These are phyloP conservation scores for Nilaparvata lugens DNA, from an alignment of 1,140 invertebrate genomes.

Conservation along the genomic window DNA sequence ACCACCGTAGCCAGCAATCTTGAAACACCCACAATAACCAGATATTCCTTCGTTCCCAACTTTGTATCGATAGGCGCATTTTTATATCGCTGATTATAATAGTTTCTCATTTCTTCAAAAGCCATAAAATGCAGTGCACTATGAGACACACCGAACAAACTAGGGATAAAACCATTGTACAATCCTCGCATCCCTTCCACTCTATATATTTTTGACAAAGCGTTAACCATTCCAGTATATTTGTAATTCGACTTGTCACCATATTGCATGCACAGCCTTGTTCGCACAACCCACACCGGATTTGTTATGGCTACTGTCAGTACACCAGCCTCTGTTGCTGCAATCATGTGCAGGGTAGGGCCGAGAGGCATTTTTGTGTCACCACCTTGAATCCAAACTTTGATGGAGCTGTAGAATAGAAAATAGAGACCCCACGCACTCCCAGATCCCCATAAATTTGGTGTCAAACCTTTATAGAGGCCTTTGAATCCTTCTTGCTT, in stretches of 20 bases:
- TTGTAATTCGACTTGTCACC: slow-evolving; percentile 36
- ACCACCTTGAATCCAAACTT: slow-evolving; percentile 76
- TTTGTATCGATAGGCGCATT: slow-evolving; percentile 76
- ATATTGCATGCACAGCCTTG: slow-evolving; percentile 76
- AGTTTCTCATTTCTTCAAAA: slow-evolving; percentile 95
- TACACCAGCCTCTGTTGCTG: slow-evolving; percentile 83
- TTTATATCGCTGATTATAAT: slow-evolving; percentile 66
- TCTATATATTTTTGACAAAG: slow-evolving; percentile 78
- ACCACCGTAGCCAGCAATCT: slow-evolving; percentile 87
- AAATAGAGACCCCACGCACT: slow-evolving; percentile 97
- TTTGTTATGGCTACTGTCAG: slow-evolving; percentile 86
- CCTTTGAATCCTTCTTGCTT: slow-evolving; percentile 79
- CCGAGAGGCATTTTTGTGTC: slow-evolving; percentile 66
- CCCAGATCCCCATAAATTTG: slow-evolving; percentile 91
- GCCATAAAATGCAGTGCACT: slow-evolving; percentile 97
- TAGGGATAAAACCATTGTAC: slow-evolving; percentile 95
- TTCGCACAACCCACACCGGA: slow-evolving; percentile 96
- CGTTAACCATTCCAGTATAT: slow-evolving; percentile 85
- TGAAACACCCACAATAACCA: slow-evolving; percentile 85
- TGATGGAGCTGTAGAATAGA: slow-evolving; percentile 89
- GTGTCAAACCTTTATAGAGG: slow-evolving; percentile 87
- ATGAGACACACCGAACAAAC: slow-evolving; percentile 94
- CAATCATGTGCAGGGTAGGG: slow-evolving; percentile 75
- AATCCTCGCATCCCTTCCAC: slow-evolving; percentile 83
- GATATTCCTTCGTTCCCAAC: slow-evolving; percentile 77